Base-by-base conservation (phyloP, 35 echinoderm and acorn worm genomes). In the Chiridota heheva region DNA sequence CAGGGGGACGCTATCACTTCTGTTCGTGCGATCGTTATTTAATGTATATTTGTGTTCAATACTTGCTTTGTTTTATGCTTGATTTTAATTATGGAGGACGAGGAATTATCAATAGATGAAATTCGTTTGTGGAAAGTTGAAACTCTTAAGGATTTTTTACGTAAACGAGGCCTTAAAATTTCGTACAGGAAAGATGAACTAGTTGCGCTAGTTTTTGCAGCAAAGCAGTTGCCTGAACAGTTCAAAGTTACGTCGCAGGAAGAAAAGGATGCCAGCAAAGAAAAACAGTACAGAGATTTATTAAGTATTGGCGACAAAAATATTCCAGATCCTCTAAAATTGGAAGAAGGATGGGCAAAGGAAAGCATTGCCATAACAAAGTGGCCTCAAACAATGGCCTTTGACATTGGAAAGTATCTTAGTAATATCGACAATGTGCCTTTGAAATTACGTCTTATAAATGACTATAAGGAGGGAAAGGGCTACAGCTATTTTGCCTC, bases 401-500 rank as follows among this genome's bases (percentile, higher is more conserved):
- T 86, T 46, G 83, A 77, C 25, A 86, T 78, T 62, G 70, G 71
- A 2, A 86, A 26, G 5, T 86, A 59, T 36, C 31, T 86, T 41
- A 5, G 39, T 3, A 80, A 37, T 32, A 30, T 80, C 5, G 76
- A 80, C 48, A 42, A 80, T 80, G 58, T 62, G 7, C 49, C 56
- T 1, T 42, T 77, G 25, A 38, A 39, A 2, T 42, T 2, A 38
- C n/a, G 48, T 27, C 36, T 86, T 36, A 86, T 77, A 48, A 30
- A n/a, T 4, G 84, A 87, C 33, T 87, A 87, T 27, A 78, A 87
- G 36, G 84, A 86, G 26, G 48, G 59, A 20, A 85, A 85, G 58
- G 69, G 71, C 18, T 86, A 86, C 72, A 48, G 37, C 18, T 78
- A 78, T 51, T 86, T 86, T 30, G 72, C 71, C 17, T 78, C 84